These are phyloP conservation scores for Penaeus japonicus DNA, from an alignment of 1,140 invertebrate species.

Conservation along the genomic window DNA sequence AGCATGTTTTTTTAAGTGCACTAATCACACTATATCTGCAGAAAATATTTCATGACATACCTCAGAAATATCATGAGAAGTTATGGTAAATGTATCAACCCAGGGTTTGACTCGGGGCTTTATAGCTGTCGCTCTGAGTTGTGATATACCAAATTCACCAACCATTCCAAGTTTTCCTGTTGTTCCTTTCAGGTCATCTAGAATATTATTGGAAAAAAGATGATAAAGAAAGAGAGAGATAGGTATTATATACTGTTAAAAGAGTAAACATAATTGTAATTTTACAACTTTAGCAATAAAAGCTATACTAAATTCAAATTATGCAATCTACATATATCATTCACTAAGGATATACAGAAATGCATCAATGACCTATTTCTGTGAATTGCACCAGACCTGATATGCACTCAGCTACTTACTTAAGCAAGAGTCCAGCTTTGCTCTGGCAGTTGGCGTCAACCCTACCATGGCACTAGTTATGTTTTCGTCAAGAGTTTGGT, in stretches of 20 bases:
- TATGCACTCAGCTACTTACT: constrained; percentile 57
- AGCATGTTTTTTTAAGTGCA: no score
- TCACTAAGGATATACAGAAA: not conserved
- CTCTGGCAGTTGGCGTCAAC: constrained; percentile 73
- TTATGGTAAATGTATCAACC: constrained; percentile 81
- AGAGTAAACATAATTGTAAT: not conserved
- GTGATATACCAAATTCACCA: constrained; percentile 84
- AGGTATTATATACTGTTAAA: not conserved
- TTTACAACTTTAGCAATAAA: not conserved
- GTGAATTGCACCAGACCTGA: not conserved
- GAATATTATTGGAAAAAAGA: not conserved
- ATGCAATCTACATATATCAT: not conserved
- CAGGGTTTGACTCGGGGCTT: constrained; percentile 88
- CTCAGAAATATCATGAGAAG: constrained; percentile 83
- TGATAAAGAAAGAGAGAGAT: not conserved
- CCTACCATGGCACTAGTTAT: constrained; percentile 70
- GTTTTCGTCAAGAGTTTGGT: constrained; percentile 76
- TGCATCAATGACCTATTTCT: not conserved
- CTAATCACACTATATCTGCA: not conserved
- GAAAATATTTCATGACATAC: constrained; percentile 65
- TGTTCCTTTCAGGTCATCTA: constrained; percentile 76
- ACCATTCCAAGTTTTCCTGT: constrained; percentile 79
- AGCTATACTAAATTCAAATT: no score
- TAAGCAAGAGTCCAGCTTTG: constrained; percentile 79
- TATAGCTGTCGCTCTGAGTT: constrained; percentile 81